phyloP scores from a whole-genome alignment of 1,140 invertebrate genomes.

The Drosophila carrolli region DNA sequence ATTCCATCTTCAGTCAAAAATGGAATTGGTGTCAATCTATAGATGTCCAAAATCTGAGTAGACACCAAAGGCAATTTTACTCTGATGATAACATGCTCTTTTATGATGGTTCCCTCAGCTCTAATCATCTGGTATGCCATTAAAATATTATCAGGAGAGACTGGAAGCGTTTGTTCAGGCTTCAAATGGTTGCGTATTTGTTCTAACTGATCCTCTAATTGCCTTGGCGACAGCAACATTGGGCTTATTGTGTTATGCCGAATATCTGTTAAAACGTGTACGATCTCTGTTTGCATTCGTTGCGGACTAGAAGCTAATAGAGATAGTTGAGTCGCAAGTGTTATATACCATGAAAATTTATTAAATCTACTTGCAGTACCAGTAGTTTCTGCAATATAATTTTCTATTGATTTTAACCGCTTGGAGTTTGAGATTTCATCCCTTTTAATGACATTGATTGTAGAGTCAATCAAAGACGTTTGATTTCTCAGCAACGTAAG shows the following conservation, averaged over 20 bases:
- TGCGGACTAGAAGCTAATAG: too few species aligned
- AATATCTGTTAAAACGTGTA: neutral
- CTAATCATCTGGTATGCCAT: neutral
- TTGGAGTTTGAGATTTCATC: too few species aligned
- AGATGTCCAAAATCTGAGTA: neutral
- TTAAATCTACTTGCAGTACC: too few species aligned
- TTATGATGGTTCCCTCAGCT: neutral
- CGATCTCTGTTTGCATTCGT: too few species aligned
- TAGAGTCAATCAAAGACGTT: too few species aligned
- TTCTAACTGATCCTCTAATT: neutral
- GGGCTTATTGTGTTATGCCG: neutral
- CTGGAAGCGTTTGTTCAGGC: neutral
- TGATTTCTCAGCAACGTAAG: too few species aligned
- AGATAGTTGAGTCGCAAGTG: too few species aligned
- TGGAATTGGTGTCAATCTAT: neutral
- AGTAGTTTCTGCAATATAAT: too few species aligned
- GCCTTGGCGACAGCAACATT: neutral
- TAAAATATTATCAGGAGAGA: neutral
- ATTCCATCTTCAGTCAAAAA: neutral
- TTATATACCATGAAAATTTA: too few species aligned
- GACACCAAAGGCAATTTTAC: slow-evolving; percentile 1
- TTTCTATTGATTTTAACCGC: too few species aligned
- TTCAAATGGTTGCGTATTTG: neutral
- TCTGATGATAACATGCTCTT: neutral
- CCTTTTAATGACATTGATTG: too few species aligned